Evolutionary conservation across 2,888 invertebrate genomes (phyloP).

Genomic region (Lycia hirtaria): DNA sequence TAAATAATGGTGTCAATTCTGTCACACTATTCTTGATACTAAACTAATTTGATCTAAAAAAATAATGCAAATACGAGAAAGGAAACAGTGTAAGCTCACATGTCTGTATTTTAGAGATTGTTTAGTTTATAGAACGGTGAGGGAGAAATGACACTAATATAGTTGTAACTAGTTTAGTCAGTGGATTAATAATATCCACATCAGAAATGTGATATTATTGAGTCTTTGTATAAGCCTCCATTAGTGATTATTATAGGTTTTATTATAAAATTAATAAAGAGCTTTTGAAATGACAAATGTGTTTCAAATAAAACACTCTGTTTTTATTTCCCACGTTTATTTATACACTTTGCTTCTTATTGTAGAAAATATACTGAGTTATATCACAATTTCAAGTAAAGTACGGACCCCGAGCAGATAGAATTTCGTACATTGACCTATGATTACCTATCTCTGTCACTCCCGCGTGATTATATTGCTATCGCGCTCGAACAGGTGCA

Average conservation of each 20-base stretch:
- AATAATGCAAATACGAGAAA: too few relatives aligned
- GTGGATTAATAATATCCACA: constrained; percentile 88
- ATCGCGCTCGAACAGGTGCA: too few relatives aligned
- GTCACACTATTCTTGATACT: background rate
- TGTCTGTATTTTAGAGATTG: background rate
- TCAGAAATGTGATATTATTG: constrained; percentile 90
- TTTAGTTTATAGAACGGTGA: background rate
- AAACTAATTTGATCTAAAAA: background rate
- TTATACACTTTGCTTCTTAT: constrained; percentile 1
- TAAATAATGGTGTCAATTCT: constrained; percentile 26
- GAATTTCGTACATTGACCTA: too few relatives aligned
- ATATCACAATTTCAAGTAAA: constrained; percentile 15
- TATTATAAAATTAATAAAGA: constrained; percentile 65
- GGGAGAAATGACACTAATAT: constrained; percentile 28
- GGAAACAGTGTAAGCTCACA: too few relatives aligned
- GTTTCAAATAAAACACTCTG: constrained; percentile 42
- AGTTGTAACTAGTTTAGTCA: constrained; percentile 57
- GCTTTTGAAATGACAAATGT: constrained; percentile 58
- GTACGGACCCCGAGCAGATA: too few relatives aligned
- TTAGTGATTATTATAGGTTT: constrained; percentile 67
- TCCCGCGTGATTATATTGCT: too few relatives aligned
- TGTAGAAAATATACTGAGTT: constrained; percentile 10
- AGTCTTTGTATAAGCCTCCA: constrained; percentile 82
- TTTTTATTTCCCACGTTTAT: constrained; percentile 12
- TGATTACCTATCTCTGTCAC: too few relatives aligned